These are phyloP conservation scores for Chesias legatella DNA, from an alignment of 2,888 invertebrate species.

Conservation along the genomic window DNA sequence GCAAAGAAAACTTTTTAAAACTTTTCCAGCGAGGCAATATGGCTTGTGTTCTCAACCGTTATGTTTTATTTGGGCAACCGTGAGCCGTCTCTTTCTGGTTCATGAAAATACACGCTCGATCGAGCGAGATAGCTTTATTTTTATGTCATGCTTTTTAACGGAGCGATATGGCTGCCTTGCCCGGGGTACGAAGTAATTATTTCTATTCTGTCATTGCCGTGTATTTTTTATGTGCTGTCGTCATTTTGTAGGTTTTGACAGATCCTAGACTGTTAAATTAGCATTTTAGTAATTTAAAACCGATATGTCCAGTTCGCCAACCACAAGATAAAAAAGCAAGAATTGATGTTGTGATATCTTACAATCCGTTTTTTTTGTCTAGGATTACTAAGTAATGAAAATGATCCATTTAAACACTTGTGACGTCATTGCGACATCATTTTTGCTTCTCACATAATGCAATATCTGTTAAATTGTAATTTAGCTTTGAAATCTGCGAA, in stretches of 20 bases:
- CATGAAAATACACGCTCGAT: slow-evolving; percentile 33
- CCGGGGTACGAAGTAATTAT: slow-evolving; percentile 81
- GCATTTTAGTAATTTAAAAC: background rate
- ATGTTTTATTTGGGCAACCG: slow-evolving; percentile 78
- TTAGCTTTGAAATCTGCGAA: no score
- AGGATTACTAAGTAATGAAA: no score
- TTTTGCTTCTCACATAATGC: no score
- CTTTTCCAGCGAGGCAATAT: slow-evolving; percentile 81
- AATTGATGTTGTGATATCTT: no score
- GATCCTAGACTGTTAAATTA: slow-evolving; percentile 25
- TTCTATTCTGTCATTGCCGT: slow-evolving; percentile 79
- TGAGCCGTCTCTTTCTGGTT: slow-evolving; percentile 56
- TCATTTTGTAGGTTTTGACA: slow-evolving; percentile 50
- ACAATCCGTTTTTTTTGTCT: no score
- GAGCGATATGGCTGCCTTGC: slow-evolving; percentile 65
- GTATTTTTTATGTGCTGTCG: slow-evolving; percentile 72
- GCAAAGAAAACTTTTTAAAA: slow-evolving; percentile 82
- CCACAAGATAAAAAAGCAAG: no score
- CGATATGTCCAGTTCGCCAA: no score
- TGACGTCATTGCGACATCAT: no score
- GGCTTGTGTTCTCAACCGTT: slow-evolving; percentile 79
- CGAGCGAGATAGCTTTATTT: slow-evolving; percentile 54
- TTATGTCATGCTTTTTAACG: slow-evolving; percentile 38
- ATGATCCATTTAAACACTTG: no score
- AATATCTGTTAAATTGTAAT: no score